These are phyloP conservation scores for Prenolepis imparis DNA, from an alignment of 2,888 invertebrate species.

Conservation along the genomic window DNA sequence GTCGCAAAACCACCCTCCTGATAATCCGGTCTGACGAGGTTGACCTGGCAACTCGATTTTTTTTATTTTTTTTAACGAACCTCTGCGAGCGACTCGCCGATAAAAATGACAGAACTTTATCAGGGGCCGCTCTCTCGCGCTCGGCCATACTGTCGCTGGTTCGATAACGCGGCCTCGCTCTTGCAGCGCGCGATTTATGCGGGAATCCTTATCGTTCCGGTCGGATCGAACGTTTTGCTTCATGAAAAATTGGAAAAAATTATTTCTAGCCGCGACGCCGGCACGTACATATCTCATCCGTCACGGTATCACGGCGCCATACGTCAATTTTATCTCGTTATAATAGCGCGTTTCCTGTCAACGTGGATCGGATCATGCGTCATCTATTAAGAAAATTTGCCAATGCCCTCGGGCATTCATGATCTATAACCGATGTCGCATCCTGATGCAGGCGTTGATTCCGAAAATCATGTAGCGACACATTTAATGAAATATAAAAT, in stretches of 20 bases:
- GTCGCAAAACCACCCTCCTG: constrained; percentile 44
- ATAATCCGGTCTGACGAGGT: constrained; percentile 69
- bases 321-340: constrained; percentile 45
- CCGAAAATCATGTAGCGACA: neutral
- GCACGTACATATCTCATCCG: constrained; percentile 52
- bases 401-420: neutral
- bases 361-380: neutral
- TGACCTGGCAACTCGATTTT: constrained; percentile 54
- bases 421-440: neutral
- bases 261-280: constrained; percentile 62
- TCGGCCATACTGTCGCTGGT: constrained; percentile 65
- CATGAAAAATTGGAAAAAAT: constrained; percentile 74
- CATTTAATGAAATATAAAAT: neutral
- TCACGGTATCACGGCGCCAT: constrained; percentile 56
- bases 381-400: constrained; percentile 36
- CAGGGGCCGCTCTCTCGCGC: constrained; percentile 57
- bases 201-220: constrained; percentile 65
- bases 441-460: neutral
- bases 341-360: constrained; percentile 33
- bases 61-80: constrained; percentile 69
- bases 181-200: constrained; percentile 73
- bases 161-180: constrained; percentile 67
- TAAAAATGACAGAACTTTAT: constrained; percentile 77
- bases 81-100: constrained; percentile 70
- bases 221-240: constrained; percentile 61